phyloP scores from a whole-genome alignment of 2,797 vertebrate species.

The Tarsius wallacei region DNA sequence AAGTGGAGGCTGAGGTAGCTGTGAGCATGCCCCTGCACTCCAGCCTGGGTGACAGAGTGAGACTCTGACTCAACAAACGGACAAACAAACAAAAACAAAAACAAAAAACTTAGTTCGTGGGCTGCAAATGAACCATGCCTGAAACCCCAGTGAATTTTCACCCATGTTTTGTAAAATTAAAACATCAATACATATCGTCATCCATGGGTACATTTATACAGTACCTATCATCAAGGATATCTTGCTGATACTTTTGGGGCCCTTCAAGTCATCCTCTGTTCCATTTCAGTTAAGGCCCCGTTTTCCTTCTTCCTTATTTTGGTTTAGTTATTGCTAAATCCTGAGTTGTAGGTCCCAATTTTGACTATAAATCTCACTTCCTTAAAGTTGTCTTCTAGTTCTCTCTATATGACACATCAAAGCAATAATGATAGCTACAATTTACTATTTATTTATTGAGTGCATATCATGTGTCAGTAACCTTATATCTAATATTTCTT shows the following conservation, averaged over 20 bases:
- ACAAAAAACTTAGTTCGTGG: conserved; percentile 7
- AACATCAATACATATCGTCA: not conserved
- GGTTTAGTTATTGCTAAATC: conserved; percentile 53
- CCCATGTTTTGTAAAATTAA: conserved; percentile 59
- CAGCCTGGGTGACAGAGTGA: too few species aligned
- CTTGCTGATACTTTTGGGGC: conserved; percentile 1
- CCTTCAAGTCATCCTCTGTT: not conserved
- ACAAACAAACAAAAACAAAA: too few species aligned
- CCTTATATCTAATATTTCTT: conserved; percentile 67
- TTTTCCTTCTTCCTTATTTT: conserved; percentile 43
- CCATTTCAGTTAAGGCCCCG: not conserved
- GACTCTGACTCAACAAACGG: too few species aligned
- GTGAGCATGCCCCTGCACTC: too few species aligned
- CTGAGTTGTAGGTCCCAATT: conserved; percentile 25
- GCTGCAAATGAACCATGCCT: conserved; percentile 30
- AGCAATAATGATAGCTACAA: conserved; percentile 37
- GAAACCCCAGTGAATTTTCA: conserved; percentile 8
- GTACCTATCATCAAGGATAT: not conserved
- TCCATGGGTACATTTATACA: not conserved
- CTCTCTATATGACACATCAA: conserved; percentile 13
- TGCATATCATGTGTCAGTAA: conserved; percentile 4
- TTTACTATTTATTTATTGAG: not conserved
- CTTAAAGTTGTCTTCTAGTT: conserved; percentile 56
- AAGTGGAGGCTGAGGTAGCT: too few species aligned
- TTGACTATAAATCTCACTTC: conserved; percentile 49